Conservation (phyloP, 2,113 vertebrate species). For the Mesitornis unicolor region DNA sequence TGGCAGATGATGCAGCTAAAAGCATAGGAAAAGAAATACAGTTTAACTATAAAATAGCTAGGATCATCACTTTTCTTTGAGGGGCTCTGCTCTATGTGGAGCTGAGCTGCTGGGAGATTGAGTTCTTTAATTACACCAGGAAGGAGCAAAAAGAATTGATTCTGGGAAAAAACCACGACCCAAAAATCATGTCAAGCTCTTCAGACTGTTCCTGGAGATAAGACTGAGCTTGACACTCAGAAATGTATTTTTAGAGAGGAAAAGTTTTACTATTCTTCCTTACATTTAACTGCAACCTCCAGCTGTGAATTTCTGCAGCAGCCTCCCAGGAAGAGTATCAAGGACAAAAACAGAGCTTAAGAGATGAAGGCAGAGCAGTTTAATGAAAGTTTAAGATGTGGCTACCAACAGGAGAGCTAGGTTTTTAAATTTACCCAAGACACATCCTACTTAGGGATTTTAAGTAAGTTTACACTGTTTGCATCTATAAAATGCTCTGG, state of each 20-base stretch:
- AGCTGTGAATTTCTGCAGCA: neutral
- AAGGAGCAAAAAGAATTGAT: neutral
- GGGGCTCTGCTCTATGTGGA: neutral
- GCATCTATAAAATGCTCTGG: neutral
- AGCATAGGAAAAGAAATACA: neutral
- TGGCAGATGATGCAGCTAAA: neutral
- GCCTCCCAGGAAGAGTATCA: neutral
- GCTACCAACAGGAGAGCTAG: neutral
- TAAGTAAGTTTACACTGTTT: neutral
- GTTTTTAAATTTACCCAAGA: neutral
- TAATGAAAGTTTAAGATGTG: neutral
- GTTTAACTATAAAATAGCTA: neutral
- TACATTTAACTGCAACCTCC: neutral
- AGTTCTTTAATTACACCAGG: slow-evolving; percentile 41
- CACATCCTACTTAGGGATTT: neutral
- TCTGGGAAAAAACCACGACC: neutral
- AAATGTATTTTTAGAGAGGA: neutral
- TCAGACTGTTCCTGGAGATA: slow-evolving; percentile 31
- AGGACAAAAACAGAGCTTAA: neutral
- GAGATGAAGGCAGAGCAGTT: neutral
- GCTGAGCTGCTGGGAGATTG: slow-evolving; percentile 9
- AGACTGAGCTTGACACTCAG: neutral
- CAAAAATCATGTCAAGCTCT: slow-evolving; percentile 11
- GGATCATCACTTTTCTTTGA: neutral
- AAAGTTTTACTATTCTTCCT: neutral